Percentiles rank a stretch among this genome's conserved stretches.
Conservation (phyloP, 2,888 invertebrate species). For the Rhagonycha fulva region DNA sequence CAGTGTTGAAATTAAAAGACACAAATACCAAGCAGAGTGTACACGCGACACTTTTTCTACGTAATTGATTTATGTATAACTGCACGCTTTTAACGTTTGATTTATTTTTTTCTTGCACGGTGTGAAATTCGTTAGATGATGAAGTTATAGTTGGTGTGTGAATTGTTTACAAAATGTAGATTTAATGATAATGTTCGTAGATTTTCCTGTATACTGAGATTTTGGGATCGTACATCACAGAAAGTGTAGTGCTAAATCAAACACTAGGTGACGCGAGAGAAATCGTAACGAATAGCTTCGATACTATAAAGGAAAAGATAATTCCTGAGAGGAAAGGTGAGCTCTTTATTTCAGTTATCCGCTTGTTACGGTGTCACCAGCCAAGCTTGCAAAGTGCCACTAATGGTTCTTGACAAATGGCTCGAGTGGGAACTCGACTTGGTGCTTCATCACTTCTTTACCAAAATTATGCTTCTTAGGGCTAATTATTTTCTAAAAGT, state of each 20-base stretch:
- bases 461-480: slow-evolving; percentile 16
- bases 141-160: not conserved
- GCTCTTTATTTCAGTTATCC: slow-evolving; percentile 53
- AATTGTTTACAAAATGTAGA: not conserved
- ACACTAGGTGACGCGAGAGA: slow-evolving; percentile 34
- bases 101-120: not conserved
- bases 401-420: slow-evolving; percentile 51
- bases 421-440: slow-evolving; percentile 40
- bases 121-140: not conserved
- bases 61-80: not conserved
- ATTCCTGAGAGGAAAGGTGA: slow-evolving; percentile 50
- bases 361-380: slow-evolving; percentile 50
- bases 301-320: slow-evolving; percentile 42
- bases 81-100: not conserved
- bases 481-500: slow-evolving; percentile 19
- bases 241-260: slow-evolving; percentile 35
- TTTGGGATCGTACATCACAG: slow-evolving; percentile 27
- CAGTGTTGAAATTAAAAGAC: slow-evolving; percentile 33
- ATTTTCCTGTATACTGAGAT: not conserved
- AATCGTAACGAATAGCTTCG: slow-evolving; percentile 40
- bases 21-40: slow-evolving; percentile 11
- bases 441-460: slow-evolving; percentile 25
- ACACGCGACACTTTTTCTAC: not conserved
- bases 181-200: not conserved
- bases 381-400: slow-evolving; percentile 49